Evolutionary conservation across 2,888 invertebrate genomes (phyloP).

Genomic region (Lasius fuliginosus): DNA sequence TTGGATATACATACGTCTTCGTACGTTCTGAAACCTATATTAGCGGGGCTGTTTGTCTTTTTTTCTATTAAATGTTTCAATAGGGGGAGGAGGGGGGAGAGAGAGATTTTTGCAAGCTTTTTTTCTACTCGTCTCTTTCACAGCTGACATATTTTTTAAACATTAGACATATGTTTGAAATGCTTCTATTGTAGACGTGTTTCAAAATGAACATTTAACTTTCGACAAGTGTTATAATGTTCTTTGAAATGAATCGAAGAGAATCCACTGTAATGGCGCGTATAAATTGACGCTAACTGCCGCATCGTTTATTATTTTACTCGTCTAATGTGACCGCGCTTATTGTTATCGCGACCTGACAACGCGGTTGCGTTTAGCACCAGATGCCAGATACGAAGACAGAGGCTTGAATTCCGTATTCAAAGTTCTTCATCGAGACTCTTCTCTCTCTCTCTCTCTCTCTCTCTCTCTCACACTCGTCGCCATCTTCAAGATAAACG

Average conservation of each 20-base stretch:
- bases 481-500: constrained; percentile 51
- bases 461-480: not conserved
- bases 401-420: constrained; percentile 34
- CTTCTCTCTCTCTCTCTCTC: not conserved
- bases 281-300: constrained; percentile 10
- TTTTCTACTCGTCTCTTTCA: not conserved
- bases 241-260: not conserved
- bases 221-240: not conserved
- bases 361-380: constrained; percentile 36
- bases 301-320: constrained; percentile 17
- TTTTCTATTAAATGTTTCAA: constrained; percentile 13
- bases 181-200: not conserved
- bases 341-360: constrained; percentile 43
- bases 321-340: constrained; percentile 1
- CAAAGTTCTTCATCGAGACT: constrained; percentile 36
- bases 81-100: not conserved
- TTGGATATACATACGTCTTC: not conserved
- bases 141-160: constrained; percentile 19
- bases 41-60: not conserved
- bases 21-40: constrained; percentile 6
- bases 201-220: not conserved
- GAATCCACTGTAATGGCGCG: not conserved
- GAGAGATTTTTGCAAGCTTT: not conserved
- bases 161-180: not conserved
- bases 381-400: constrained; percentile 41